Conservation (phyloP, 1,140 invertebrate genomes). For the Papilio glaucus region DNA sequence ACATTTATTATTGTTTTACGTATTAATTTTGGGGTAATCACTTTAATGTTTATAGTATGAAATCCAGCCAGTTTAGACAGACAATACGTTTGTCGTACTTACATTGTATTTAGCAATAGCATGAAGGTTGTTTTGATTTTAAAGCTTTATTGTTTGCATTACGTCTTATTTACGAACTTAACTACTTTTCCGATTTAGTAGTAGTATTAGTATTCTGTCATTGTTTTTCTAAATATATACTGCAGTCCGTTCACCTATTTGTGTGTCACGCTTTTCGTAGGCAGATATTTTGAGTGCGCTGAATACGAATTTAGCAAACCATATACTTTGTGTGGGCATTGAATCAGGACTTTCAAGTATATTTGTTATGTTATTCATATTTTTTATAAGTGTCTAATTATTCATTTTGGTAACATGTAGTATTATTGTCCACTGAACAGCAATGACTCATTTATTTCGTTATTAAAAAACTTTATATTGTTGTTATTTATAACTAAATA, state of each 20-base stretch:
- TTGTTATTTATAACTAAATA: background rate
- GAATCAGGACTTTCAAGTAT: background rate
- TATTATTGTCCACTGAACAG: no score
- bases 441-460: background rate
- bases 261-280: conserved; percentile 52
- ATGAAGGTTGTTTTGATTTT: background rate
- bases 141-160: background rate
- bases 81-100: conserved; percentile 11
- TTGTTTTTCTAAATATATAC: conserved; percentile 53
- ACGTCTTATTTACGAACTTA: background rate
- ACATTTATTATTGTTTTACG: background rate
- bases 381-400: background rate
- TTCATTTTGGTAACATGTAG: no score
- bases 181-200: background rate
- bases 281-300: conserved; percentile 44
- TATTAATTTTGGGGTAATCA: background rate
- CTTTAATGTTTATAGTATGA: conserved; percentile 17
- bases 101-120: background rate
- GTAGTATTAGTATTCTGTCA: conserved; percentile 10
- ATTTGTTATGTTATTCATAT: background rate
- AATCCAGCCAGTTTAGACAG: background rate
- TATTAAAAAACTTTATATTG: background rate
- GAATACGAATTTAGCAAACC: conserved; percentile 38
- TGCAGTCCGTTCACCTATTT: conserved; percentile 55
- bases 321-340: background rate